phyloP scores from a whole-genome alignment of 2,797 vertebrate species.

The Lepilemur ruficaudatus region DNA sequence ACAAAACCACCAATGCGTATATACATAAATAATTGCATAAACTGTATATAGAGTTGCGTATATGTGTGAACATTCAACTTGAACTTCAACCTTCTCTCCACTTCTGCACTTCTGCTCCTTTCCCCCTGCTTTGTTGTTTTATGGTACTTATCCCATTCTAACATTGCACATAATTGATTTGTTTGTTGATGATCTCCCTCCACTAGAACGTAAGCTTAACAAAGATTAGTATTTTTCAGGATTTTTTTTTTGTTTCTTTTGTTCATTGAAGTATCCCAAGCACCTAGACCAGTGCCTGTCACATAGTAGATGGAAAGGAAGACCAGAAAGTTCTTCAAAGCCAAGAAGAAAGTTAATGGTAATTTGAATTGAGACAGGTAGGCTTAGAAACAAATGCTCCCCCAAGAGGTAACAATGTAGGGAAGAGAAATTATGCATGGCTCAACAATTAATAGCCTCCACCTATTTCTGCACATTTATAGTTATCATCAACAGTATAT shows the following conservation, averaged over 20 bases:
- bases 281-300: not conserved
- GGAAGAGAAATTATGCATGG: not conserved
- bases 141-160: not conserved
- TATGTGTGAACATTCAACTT: not conserved
- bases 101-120: not conserved
- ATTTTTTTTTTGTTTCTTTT: not conserved
- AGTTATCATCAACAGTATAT: not conserved
- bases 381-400: not conserved
- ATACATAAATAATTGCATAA: not conserved
- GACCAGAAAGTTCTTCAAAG: not conserved
- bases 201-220: not conserved
- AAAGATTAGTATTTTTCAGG: not conserved
- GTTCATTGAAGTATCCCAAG: not conserved
- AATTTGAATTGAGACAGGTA: not conserved
- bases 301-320: not conserved
- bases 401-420: not conserved
- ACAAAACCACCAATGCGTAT: not conserved
- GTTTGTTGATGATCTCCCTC: not conserved
- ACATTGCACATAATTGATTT: no score
- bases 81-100: not conserved
- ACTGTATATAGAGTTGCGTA: not conserved
- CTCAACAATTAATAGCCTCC: not conserved
- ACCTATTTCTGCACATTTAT: not conserved
- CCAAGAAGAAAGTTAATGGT: not conserved
- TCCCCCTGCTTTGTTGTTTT: not conserved